phyloP scores from a whole-genome alignment of 2,888 invertebrate species.

The Lepas anatifera region DNA sequence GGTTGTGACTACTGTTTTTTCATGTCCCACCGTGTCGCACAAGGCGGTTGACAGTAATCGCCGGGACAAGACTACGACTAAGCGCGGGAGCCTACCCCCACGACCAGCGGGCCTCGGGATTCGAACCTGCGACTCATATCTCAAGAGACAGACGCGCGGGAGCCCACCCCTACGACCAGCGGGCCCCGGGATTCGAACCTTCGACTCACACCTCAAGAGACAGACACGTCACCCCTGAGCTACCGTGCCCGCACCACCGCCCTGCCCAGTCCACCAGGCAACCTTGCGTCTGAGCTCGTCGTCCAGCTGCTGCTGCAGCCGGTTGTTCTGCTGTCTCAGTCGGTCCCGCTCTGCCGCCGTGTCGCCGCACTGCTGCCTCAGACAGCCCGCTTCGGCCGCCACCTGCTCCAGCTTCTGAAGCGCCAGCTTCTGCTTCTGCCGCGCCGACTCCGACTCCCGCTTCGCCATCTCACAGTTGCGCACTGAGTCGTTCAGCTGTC shows the following conservation, averaged over 20 bases:
- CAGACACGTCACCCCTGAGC: slow-evolving; percentile 14
- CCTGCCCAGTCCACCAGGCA: slow-evolving; percentile 4
- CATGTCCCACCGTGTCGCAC: no score
- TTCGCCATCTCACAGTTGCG: neutral
- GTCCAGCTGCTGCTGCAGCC: slow-evolving; percentile 5
- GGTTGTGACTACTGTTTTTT: no score
- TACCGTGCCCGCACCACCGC: no score
- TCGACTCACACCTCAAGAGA: no score
- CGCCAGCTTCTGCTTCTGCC: slow-evolving; percentile 18
- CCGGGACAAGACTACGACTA: no score
- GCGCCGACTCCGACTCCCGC: slow-evolving; percentile 19
- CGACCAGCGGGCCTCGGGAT: no score
- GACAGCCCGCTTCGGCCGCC: slow-evolving; percentile 73
- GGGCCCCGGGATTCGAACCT: no score
- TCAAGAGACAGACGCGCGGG: no score
- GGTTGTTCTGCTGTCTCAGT: neutral
- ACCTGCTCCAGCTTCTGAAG: slow-evolving; percentile 69
- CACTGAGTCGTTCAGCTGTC: slow-evolving; percentile 13
- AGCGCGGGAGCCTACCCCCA: no score
- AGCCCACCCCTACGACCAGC: no score
- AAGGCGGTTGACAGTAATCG: no score
- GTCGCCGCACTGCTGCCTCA: slow-evolving; percentile 64
- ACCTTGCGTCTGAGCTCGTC: neutral
- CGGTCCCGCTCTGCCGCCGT: slow-evolving; percentile 27
- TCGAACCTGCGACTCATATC: no score